Conservation (phyloP, 2,113 vertebrate genomes). For the Lutjanus erythropterus region DNA sequence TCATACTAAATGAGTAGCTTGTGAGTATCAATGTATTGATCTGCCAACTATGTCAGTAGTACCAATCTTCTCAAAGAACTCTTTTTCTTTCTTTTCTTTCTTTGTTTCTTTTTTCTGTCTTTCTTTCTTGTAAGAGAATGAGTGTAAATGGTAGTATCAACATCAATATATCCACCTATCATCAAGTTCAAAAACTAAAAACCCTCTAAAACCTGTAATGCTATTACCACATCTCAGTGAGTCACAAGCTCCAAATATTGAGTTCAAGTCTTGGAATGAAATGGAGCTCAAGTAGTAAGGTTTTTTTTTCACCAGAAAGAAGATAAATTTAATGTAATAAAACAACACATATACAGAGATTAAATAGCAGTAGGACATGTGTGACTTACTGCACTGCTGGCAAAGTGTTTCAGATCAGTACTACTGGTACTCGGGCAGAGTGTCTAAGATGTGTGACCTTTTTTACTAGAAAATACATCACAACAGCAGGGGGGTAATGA, state of each 20-base stretch:
- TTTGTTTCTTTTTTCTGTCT: too few relatives aligned
- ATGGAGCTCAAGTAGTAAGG: not conserved
- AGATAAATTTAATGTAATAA: not conserved
- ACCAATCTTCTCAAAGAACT: not conserved
- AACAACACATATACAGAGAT: not conserved
- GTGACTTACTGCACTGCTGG: conserved; percentile 7
- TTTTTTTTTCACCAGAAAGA: not conserved
- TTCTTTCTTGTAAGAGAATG: too few relatives aligned
- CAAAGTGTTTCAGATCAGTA: conserved; percentile 2
- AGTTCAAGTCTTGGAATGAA: not conserved
- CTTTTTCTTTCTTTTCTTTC: too few relatives aligned
- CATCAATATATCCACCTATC: not conserved
- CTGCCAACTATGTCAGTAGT: too few relatives aligned
- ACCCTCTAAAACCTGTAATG: not conserved
- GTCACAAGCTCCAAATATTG: not conserved
- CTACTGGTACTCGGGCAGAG: not conserved
- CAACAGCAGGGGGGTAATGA: conserved; percentile 30
- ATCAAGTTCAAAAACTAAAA: not conserved
- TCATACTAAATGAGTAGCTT: too few relatives aligned
- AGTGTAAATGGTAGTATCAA: not conserved
- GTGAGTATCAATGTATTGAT: too few relatives aligned
- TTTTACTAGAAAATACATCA: conserved; percentile 42
- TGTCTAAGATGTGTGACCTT: conserved; percentile 7
- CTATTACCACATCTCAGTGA: not conserved
- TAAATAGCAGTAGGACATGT: conserved; percentile 3